A percentile compares a stretch with the other conserved stretches of the same genome.
Evolutionary conservation across 1,140 invertebrate genomes (phyloP).

Genomic region (Phymorhynchus buccinoides): DNA sequence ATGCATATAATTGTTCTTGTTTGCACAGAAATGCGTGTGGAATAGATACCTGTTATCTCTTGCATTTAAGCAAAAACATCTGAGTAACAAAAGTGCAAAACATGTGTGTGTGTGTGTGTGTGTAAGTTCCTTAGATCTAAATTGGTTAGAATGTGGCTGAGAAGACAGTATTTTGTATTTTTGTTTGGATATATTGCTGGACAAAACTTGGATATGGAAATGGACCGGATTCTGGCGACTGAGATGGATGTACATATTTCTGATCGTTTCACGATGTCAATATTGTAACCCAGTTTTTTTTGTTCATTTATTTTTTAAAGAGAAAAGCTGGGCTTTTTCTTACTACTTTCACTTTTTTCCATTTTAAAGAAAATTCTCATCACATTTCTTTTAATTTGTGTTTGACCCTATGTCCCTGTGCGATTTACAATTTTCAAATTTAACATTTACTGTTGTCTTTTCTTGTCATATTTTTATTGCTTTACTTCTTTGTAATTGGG

Average conservation of each 20-base stretch:
- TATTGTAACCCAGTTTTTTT: not conserved
- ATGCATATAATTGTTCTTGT: too few species aligned
- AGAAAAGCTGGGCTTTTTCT: not conserved
- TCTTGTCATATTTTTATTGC: not conserved
- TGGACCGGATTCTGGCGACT: not conserved
- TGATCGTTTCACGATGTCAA: not conserved
- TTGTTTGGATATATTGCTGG: not conserved
- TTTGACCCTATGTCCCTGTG: not conserved
- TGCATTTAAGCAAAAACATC: too few species aligned
- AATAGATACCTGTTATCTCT: too few species aligned
- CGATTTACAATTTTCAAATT: not conserved
- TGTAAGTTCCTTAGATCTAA: not conserved
- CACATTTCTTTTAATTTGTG: not conserved
- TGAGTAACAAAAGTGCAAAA: too few species aligned
- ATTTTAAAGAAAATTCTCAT: not conserved
- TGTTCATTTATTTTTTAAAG: not conserved
- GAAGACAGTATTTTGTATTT: too few species aligned
- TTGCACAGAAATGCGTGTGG: too few species aligned
- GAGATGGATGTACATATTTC: not conserved
- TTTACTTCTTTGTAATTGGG: not conserved
- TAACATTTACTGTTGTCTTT: not conserved
- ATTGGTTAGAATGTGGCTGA: too few species aligned
- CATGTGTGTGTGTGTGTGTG: not conserved
- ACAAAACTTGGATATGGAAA: not conserved
- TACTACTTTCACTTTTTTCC: not conserved